Conservation (phyloP, 2,113 vertebrate species). For the Rousettus leschenaultii region DNA sequence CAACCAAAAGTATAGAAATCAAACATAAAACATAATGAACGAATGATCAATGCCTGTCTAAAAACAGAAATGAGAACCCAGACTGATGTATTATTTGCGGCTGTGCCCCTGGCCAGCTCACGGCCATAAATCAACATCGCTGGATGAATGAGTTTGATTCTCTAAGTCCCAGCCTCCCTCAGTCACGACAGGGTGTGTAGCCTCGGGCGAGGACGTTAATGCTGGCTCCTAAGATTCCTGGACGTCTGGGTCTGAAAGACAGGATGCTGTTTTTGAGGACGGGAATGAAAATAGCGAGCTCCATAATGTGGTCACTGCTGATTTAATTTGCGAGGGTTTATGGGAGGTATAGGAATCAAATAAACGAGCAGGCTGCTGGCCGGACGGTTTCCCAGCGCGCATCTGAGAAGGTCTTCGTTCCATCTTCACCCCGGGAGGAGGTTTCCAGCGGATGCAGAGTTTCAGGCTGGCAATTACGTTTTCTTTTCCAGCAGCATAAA, state of each 20-base stretch:
- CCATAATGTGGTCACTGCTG: accelerated
- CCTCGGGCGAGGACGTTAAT: background rate
- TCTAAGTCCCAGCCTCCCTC: background rate
- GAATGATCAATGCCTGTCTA: background rate
- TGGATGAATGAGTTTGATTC: background rate
- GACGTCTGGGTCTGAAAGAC: background rate
- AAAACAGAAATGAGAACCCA: background rate
- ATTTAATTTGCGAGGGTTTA: background rate
- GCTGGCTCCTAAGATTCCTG: background rate
- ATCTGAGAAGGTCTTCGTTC: background rate
- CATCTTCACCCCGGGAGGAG: background rate
- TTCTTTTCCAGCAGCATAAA: background rate
- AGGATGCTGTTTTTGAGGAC: background rate
- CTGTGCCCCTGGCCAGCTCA: background rate
- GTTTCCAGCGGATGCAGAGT: background rate
- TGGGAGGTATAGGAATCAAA: background rate
- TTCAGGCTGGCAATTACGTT: background rate
- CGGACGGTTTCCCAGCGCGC: background rate
- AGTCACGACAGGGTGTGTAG: accelerated
- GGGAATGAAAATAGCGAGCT: background rate
- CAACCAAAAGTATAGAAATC: background rate
- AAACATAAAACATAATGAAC: background rate
- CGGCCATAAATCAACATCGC: accelerated
- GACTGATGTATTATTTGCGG: accelerated
- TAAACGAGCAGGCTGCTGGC: background rate